Conservation (phyloP, 2,888 invertebrate species). For the Endomychus coccineus region DNA sequence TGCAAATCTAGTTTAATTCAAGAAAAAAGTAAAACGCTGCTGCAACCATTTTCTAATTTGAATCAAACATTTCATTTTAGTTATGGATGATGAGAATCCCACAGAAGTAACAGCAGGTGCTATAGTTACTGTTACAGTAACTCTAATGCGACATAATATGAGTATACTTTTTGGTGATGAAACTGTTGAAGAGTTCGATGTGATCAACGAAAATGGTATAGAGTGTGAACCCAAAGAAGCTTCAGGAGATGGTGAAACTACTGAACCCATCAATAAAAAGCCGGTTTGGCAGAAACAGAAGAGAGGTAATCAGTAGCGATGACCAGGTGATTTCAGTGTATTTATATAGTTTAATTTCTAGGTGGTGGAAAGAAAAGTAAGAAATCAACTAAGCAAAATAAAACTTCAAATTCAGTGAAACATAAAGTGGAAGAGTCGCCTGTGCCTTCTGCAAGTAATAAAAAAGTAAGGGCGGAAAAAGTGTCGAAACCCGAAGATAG, state of each 20-base stretch:
- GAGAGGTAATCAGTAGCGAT: constrained; percentile 47
- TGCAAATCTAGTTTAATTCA: too few species aligned
- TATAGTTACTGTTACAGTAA: constrained; percentile 94
- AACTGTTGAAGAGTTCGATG: constrained; percentile 48
- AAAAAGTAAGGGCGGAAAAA: constrained; percentile 28
- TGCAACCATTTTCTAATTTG: too few species aligned
- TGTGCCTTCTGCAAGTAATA: constrained; percentile 25
- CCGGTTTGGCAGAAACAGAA: constrained; percentile 78
- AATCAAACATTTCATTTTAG: constrained; percentile 55
- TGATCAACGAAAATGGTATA: constrained; percentile 47
- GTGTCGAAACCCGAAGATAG: constrained; percentile 36
- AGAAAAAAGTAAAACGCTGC: too few species aligned
- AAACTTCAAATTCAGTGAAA: constrained; percentile 31
- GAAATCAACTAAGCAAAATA: constrained; percentile 45
- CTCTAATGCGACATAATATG: constrained; percentile 75
- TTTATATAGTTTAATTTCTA: constrained; percentile 13
- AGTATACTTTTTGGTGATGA: constrained; percentile 75
- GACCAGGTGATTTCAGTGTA: too few species aligned
- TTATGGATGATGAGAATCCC: constrained; percentile 96
- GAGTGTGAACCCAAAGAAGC: constrained; percentile 40
- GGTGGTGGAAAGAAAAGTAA: constrained; percentile 53
- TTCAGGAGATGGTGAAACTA: constrained; percentile 24
- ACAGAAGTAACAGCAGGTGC: constrained; percentile 95
- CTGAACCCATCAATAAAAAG: constrained; percentile 52
- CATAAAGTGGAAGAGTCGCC: constrained; percentile 29